Conservation (phyloP, 2,113 vertebrate genomes). For the Leptosomus discolor region DNA sequence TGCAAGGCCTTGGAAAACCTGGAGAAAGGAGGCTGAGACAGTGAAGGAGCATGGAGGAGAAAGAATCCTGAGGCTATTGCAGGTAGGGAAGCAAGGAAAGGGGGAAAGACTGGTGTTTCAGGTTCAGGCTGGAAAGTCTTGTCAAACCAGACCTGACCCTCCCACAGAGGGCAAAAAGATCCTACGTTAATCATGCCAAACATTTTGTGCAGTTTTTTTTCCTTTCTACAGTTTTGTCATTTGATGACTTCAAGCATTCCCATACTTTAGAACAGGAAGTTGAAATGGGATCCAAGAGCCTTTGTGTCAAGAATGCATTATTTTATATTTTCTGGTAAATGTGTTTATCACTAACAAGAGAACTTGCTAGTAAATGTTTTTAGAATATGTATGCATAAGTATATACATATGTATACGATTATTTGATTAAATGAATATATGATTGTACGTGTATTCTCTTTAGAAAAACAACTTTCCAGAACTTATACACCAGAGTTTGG, state of each 20-base stretch:
- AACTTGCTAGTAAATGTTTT: neutral
- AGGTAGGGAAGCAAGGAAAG: neutral
- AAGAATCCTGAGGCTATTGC: neutral
- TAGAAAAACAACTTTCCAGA: neutral
- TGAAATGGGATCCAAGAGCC: neutral
- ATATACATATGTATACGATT: rapidly evolving
- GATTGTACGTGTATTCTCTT: neutral
- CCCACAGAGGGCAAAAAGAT: neutral
- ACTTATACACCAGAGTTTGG: neutral
- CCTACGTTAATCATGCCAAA: neutral
- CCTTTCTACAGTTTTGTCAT: neutral
- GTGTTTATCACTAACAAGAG: neutral
- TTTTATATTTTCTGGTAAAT: neutral
- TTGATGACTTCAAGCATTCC: neutral
- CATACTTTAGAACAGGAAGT: neutral
- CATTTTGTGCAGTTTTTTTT: neutral
- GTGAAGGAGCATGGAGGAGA: neutral
- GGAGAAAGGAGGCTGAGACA: neutral
- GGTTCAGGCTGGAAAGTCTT: neutral
- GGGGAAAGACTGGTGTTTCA: neutral
- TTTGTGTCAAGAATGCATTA: neutral
- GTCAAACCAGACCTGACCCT: neutral
- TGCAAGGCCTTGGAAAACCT: neutral
- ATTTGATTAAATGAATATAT: neutral
- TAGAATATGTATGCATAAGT: neutral